Base-by-base conservation (phyloP, 2,888 invertebrate species). In the Julus scanicus region DNA sequence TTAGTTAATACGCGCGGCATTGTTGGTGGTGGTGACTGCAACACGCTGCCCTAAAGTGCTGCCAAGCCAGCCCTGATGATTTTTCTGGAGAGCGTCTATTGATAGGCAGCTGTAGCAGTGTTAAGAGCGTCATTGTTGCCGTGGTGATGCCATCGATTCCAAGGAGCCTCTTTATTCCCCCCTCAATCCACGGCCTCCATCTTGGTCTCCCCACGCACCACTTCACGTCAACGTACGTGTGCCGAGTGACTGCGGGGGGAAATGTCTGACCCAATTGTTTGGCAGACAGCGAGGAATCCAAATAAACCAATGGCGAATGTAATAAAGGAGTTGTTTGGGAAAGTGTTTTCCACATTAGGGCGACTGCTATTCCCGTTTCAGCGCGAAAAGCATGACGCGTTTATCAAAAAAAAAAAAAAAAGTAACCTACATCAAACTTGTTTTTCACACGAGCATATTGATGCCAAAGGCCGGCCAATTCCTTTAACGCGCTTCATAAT, bases 61-160 rank as follows among this genome's bases (percentile, higher is more conserved):
- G 63, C 63, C 3, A 63, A 63, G 63, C 63, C 20, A 63, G 20
- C 63, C 63, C 63, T 63, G 63, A 4, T 63, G 63, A 63, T 63
- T 63, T 29, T 63, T 63, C 63, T 63, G 63, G 63, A 63, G 63
- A 63, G 63, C 63, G 63, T 63, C 4, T 63, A 63, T 63, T 63
- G 63, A 63, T 63, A 63, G 63, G 63, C 63, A 63, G 63, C 63
- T 63, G 63, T 63, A 63, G 63, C 63, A 20, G 63, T 20, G 63
- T 63, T n/a, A 9, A 63, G 63, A 63, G 63, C 63, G 63, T 63
- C 63, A 63, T 63, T 63, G 63, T 63, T 63, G 63, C 63, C 63
- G 63, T 63, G 63, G 63, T 63, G 63, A 63, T 63, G 63, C 63
- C 63, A 63, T 63, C 63, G 63, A 63, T 63, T 63, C 63, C 63